phyloP scores from a whole-genome alignment of 2,797 vertebrate genomes.

The Pangasius mekongensis region DNA sequence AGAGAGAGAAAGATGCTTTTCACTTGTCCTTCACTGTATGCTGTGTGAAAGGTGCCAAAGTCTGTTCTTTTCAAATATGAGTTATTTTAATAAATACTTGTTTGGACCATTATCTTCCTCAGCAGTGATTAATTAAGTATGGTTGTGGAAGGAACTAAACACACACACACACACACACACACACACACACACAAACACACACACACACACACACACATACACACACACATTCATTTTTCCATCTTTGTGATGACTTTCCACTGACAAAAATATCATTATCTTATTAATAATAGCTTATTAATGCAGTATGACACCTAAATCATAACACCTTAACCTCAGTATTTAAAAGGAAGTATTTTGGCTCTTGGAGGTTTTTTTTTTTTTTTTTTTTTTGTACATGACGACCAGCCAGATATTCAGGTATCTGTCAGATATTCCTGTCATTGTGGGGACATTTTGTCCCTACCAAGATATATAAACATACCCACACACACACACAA shows the following conservation, averaged over 20 bases:
- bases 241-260: background rate
- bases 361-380: too few relatives aligned
- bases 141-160: background rate
- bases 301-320: background rate
- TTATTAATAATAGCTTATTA: background rate
- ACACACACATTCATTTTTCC: background rate
- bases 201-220: background rate
- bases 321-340: background rate
- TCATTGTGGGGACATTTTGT: background rate
- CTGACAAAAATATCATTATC: background rate
- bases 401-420: background rate
- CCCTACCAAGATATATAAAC: background rate
- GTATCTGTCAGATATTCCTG: background rate
- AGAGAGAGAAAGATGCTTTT: background rate
- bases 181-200: background rate
- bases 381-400: too few relatives aligned
- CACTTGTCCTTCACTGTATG: background rate
- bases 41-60: background rate
- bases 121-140: background rate
- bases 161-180: background rate
- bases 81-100: background rate
- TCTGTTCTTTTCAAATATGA: conserved; percentile 15
- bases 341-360: background rate
- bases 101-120: background rate
- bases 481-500: too few relatives aligned